Conservation (phyloP, 2,797 vertebrate genomes). For the Mastacembelus armatus region DNA sequence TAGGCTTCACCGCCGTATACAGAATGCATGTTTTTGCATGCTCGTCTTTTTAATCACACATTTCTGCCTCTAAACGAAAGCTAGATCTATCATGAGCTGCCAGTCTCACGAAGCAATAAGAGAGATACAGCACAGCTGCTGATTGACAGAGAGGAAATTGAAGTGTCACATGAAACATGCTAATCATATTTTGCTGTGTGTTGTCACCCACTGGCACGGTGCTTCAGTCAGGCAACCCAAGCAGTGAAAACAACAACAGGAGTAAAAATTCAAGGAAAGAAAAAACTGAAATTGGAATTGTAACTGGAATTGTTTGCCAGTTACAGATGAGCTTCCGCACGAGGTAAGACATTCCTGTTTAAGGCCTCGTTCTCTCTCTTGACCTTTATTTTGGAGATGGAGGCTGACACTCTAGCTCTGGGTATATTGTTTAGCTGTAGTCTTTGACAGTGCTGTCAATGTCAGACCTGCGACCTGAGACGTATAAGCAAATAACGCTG, state of each 20-base stretch:
- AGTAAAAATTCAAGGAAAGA: slow-evolving; percentile 7
- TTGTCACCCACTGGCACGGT: slow-evolving; percentile 57
- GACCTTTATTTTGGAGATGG: slow-evolving; percentile 39
- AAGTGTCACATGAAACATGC: slow-evolving; percentile 79
- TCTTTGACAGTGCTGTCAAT: slow-evolving; percentile 60
- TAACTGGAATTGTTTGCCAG: slow-evolving; percentile 41
- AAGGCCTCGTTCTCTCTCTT: slow-evolving; percentile 25
- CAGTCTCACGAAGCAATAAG: slow-evolving; percentile 53
- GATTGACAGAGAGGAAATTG: slow-evolving; percentile 80
- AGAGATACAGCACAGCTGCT: slow-evolving; percentile 60
- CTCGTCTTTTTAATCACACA: slow-evolving; percentile 47
- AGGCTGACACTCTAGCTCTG: slow-evolving; percentile 1
- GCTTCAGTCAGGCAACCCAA: slow-evolving; percentile 44
- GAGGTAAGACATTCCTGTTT: slow-evolving; percentile 22
- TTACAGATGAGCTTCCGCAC: slow-evolving; percentile 36
- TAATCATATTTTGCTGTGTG: slow-evolving; percentile 65
- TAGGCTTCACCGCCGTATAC: slow-evolving; percentile 12
- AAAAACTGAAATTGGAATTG: slow-evolving; percentile 32
- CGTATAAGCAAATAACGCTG: slow-evolving; percentile 52
- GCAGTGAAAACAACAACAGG: slow-evolving; percentile 40
- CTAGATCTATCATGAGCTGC: slow-evolving; percentile 61
- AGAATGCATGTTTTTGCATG: slow-evolving; percentile 29
- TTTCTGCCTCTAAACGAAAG: slow-evolving; percentile 41
- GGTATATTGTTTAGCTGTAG: slow-evolving; percentile 40
- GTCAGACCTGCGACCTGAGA: slow-evolving; percentile 52